Evolutionary conservation across 2,888 invertebrate genomes (phyloP), one percentile per base, ranked within the genome.

Genomic region (Coremacera marginata): DNA sequence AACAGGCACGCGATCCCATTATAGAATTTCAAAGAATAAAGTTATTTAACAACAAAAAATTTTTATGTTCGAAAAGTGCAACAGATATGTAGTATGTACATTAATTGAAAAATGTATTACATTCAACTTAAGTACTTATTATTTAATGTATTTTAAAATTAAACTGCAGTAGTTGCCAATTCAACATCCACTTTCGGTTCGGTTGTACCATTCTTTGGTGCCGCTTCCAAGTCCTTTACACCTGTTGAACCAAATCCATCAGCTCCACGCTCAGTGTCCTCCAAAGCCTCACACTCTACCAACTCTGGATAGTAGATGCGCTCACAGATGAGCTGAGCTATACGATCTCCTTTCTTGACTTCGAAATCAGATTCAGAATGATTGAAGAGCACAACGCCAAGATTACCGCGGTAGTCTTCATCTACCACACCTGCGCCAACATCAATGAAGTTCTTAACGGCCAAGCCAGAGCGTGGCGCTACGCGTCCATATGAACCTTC

Each of bases 201-300:
- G 5, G 72, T 77, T 3, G 67, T 81, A n/a, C 81, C 84, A 70
- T 83, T 85, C 65, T 85, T 83, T 8, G 31, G n/a, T 5, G 68
- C 62, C 16, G 55, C 77, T 9, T 85, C 84, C 44, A 88, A 52
- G 0, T 86, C 87, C 52, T 86, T 85, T 5, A 89, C 79, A 0
- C 98, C 98, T 49, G 98, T 97, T 0, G 98, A 98, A 19, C 98
- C 98, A 90, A 98, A 98, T n/a, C 98, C 98, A 71, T 93, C 94
- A 81, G 92, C 94, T 9, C 98, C 98, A 79, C 98, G 92, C 44
- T 91, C 92, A 0, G 98, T 99, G 27, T 94, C 92, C 34, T 94
- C 92, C 79, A 99, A 89, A 75, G 92, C 92, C 87, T 94, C 89
- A 16, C 93, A 93, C 91, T 98, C 96, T 84, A 93, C 89, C 11